Evolutionary conservation across 2,113 vertebrate genomes (phyloP).

Genomic region (Urocolius indicus): DNA sequence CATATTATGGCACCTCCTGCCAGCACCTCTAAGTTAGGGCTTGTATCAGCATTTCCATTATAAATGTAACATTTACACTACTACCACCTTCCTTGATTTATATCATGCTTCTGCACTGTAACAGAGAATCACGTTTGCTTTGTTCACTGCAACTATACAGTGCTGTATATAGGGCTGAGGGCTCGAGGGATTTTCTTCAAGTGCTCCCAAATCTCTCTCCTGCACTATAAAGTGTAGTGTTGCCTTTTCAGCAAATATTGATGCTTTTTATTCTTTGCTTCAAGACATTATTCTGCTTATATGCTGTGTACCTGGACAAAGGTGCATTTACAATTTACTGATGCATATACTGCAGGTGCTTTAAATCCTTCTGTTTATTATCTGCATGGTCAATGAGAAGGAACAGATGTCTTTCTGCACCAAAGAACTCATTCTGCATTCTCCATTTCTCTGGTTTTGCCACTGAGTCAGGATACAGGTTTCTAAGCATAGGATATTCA

Average conservation of each 20-base stretch:
- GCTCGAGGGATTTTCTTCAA: slow-evolving; percentile 32
- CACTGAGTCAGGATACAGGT: not conserved
- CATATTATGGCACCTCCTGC: slow-evolving; percentile 19
- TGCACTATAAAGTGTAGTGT: not conserved
- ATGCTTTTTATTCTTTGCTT: slow-evolving; percentile 44
- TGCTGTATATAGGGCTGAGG: not conserved
- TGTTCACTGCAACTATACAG: slow-evolving; percentile 10
- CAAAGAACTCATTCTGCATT: not conserved
- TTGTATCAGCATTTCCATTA: slow-evolving; percentile 65
- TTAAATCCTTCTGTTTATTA: slow-evolving; percentile 35
- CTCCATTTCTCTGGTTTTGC: not conserved
- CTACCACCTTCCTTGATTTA: slow-evolving; percentile 63
- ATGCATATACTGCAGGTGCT: not conserved
- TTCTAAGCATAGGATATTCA: not conserved
- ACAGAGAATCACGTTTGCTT: slow-evolving; percentile 44
- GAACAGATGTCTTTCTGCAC: not conserved
- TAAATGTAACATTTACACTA: slow-evolving; percentile 60
- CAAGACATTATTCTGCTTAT: slow-evolving; percentile 12
- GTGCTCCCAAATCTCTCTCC: slow-evolving; percentile 45
- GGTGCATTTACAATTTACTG: slow-evolving; percentile 6
- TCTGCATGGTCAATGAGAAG: not conserved
- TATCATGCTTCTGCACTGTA: not conserved
- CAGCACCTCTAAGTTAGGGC: slow-evolving; percentile 28
- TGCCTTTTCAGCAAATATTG: slow-evolving; percentile 58
- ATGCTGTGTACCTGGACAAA: not conserved